phyloP scores from a whole-genome alignment of 2,888 invertebrate species.

The Tenthredo notha region DNA sequence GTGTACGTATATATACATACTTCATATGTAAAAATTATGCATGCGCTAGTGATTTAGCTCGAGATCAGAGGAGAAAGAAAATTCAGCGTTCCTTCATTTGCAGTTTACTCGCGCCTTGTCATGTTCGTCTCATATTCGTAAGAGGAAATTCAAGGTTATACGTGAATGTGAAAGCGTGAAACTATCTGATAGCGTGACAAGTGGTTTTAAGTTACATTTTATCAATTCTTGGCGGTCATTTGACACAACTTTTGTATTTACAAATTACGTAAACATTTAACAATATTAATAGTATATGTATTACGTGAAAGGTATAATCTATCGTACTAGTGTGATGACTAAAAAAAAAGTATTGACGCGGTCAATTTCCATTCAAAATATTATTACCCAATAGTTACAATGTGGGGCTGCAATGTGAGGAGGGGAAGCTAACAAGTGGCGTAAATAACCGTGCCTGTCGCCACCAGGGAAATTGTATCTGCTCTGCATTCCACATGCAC shows the following conservation, averaged over 20 bases:
- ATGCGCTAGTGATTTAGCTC: neutral
- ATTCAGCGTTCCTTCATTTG: neutral
- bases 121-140: neutral
- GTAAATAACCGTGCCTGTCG: neutral
- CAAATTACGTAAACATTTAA: neutral
- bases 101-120: neutral
- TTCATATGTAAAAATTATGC: neutral
- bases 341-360: neutral
- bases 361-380: slow-evolving; percentile 18
- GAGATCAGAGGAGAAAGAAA: neutral
- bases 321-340: neutral
- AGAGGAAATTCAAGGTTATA: neutral
- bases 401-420: neutral
- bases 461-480: neutral
- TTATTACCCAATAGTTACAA: neutral
- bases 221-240: neutral
- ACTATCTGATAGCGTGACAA: slow-evolving; percentile 16
- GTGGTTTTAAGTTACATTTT: slow-evolving; percentile 3
- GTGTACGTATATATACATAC: neutral
- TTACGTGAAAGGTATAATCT: neutral
- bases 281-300: neutral
- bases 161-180: neutral
- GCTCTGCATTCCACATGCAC: neutral
- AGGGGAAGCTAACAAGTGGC: neutral
- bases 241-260: neutral